Evolutionary conservation across 92 coral and sea anemone genomes (phyloP), one percentile per base, ranked within the genome.

Genomic region (Bergia puertoricense): DNA sequence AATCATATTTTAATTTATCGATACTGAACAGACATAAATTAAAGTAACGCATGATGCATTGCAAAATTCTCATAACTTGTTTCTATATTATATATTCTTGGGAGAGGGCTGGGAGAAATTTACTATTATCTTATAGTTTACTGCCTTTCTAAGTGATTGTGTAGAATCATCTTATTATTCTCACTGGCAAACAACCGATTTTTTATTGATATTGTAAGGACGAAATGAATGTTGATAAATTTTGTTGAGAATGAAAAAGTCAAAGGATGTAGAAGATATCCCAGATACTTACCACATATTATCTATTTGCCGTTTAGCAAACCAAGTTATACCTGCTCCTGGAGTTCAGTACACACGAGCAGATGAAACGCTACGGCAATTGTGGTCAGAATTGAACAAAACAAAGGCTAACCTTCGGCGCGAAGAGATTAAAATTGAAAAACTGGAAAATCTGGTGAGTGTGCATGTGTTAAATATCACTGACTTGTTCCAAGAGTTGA

Each of bases 311-410:
- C 48, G 4, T 13, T 41, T n/a, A 18, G 59, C 37, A 20, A 4
- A 45, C 20, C 56, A 18, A 77, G 44, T 11, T 15, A 39, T 3
- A 9, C 13, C 36, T 2, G 85, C 73, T 4, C 6, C 85, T 54
- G 71, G n/a, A 9, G 10, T 39, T 44, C 20, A n/a, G 48, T 54
- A 9, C 36, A 15, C 13, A 0, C 43, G 20, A 45, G 22, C 15
- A 5, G 86, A 82, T 10, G 57, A 66, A 42, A 13, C 22, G 20
- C 66, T 68, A 48, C 3, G 40, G n/a, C 77, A 44, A 13, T 14
- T 83, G 42, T 83, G 86, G 86, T 44, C 77, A 39, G 77, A 83
- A 2, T 22, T 83, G 30, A 83, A 83, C 77, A 42, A 8, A 9
- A 83, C 86, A 45, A 83, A 71, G 44, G 77, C 20, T n/a, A 65